Conservation (phyloP, 2,113 vertebrate species). For the Willisornis vidua region DNA sequence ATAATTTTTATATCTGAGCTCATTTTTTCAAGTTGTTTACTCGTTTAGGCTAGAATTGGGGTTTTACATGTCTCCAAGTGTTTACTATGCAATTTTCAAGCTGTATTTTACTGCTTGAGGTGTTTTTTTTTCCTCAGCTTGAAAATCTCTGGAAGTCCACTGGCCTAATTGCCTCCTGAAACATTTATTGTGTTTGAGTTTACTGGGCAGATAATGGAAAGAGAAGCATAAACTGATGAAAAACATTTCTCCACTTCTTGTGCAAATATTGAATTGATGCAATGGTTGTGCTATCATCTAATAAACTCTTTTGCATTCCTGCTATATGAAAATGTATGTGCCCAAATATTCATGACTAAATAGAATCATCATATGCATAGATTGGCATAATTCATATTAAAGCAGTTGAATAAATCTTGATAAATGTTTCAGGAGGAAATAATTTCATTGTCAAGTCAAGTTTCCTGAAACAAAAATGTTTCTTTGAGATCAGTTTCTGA, state of each 20-base stretch:
- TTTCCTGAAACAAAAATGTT: background rate
- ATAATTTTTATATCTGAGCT: background rate
- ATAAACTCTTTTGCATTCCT: background rate
- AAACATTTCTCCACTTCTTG: background rate
- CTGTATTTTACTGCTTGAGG: background rate
- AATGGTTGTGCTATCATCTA: background rate
- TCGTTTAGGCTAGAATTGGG: background rate
- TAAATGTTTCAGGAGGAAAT: background rate
- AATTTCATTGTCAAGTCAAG: background rate
- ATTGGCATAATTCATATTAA: background rate
- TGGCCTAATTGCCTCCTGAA: background rate
- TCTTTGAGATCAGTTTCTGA: background rate
- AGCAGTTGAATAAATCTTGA: background rate
- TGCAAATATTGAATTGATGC: background rate
- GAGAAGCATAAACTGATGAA: background rate
- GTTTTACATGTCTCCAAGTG: background rate
- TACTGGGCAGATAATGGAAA: background rate
- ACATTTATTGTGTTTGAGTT: background rate
- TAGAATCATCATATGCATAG: background rate
- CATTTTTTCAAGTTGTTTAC: slow-evolving; percentile 37
- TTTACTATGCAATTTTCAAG: background rate
- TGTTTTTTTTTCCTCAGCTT: background rate
- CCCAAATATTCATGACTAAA: background rate
- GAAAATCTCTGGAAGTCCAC: background rate
- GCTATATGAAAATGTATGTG: background rate